Evolutionary conservation across 1,140 invertebrate genomes (phyloP).

Genomic region (Aphis gossypii): DNA sequence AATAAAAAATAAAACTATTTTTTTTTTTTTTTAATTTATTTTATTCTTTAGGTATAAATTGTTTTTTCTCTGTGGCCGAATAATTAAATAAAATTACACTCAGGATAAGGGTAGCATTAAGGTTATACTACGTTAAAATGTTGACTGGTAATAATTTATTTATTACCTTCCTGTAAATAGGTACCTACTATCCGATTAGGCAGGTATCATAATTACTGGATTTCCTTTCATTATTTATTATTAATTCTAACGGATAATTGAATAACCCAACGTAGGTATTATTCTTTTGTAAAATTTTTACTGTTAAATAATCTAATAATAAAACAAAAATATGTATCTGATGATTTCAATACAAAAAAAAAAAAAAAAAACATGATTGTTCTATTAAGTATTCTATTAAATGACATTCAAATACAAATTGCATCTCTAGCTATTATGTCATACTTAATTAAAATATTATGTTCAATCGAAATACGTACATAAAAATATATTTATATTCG

Average conservation of each 20-base stretch:
- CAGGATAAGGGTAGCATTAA: not conserved
- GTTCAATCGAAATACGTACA: not conserved
- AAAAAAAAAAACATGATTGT: no score
- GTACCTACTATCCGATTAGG: constrained; percentile 16
- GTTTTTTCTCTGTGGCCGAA: not conserved
- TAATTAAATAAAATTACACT: not conserved
- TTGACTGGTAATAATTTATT: not conserved
- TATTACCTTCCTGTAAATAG: not conserved
- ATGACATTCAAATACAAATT: not conserved
- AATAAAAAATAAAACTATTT: not conserved
- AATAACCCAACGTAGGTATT: not conserved
- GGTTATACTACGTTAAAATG: constrained; percentile 4
- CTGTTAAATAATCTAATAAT: not conserved
- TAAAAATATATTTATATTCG: not conserved
- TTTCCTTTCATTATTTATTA: constrained; percentile 16
- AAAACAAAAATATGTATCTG: not conserved
- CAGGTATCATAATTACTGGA: constrained; percentile 11
- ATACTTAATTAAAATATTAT: no score
- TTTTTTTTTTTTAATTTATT: not conserved
- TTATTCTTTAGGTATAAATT: not conserved
- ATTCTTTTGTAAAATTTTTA: not conserved
- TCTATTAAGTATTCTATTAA: not conserved
- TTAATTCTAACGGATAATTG: constrained; percentile 8
- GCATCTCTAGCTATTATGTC: not conserved
- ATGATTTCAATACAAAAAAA: not conserved